Evolutionary conservation across 2,797 vertebrate genomes (phyloP).

Genomic region (Myotis findleyi): DNA sequence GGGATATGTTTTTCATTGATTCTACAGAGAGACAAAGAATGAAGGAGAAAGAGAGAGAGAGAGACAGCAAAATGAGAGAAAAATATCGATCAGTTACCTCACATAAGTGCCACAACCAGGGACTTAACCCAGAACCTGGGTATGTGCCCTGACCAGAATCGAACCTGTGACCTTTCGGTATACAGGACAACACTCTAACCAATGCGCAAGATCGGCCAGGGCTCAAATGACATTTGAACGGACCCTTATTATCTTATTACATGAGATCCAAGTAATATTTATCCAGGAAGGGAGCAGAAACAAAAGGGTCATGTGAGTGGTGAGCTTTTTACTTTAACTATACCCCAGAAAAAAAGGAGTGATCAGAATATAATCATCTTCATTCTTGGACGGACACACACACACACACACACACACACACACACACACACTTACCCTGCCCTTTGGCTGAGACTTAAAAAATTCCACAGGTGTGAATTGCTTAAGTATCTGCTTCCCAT

Average conservation of each 20-base stretch:
- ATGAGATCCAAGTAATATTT: neutral
- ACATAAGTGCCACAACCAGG: neutral
- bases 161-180: neutral
- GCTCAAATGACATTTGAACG: neutral
- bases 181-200: neutral
- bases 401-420: neutral
- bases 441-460: neutral
- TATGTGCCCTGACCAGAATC: neutral
- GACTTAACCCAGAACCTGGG: neutral
- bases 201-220: neutral
- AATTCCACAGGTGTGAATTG: neutral
- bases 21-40: neutral
- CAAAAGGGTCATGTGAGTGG: neutral
- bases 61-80: neutral
- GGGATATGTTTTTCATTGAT: neutral
- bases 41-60: neutral
- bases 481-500: neutral
- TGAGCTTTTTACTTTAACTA: constrained; percentile 40
- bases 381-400: neutral
- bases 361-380: constrained; percentile 22
- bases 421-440: neutral
- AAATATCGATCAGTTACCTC: neutral
- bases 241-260: constrained; percentile 13
- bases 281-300: constrained; percentile 35
- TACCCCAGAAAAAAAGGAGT: neutral